Evolutionary conservation across 2,797 vertebrate genomes (phyloP).

Genomic region (Ceyx erithaca): DNA sequence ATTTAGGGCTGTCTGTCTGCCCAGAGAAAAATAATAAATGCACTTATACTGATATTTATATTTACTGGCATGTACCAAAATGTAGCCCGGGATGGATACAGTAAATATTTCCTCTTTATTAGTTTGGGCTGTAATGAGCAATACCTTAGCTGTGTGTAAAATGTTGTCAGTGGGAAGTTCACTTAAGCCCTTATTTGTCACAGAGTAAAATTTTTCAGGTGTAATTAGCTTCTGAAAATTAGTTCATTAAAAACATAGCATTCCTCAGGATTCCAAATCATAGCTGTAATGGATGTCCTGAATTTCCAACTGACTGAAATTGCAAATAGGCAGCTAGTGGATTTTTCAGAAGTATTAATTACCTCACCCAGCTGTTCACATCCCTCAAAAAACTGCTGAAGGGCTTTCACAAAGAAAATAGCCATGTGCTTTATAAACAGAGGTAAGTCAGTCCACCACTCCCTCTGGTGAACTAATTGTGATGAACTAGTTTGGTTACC

Average conservation of each 20-base stretch:
- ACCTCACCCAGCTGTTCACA: not conserved
- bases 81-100: not conserved
- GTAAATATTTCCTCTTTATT: not conserved
- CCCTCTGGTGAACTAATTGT: not conserved
- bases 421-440: not conserved
- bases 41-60: not conserved
- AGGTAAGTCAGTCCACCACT: not conserved
- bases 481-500: not conserved
- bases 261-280: not conserved
- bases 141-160: not conserved
- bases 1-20: not conserved
- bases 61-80: not conserved
- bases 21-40: not conserved
- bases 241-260: not conserved
- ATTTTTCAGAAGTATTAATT: not conserved
- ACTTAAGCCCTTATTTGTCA: not conserved
- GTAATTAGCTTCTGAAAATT: constrained; percentile 16
- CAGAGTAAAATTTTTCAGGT: not conserved
- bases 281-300: not conserved
- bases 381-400: not conserved
- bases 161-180: not conserved
- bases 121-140: not conserved
- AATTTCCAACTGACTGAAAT: constrained; percentile 8
- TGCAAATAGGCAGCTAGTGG: not conserved
- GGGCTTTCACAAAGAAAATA: not conserved